phyloP scores from a whole-genome alignment of 2,797 vertebrate genomes.

The Enteromius viviparus region DNA sequence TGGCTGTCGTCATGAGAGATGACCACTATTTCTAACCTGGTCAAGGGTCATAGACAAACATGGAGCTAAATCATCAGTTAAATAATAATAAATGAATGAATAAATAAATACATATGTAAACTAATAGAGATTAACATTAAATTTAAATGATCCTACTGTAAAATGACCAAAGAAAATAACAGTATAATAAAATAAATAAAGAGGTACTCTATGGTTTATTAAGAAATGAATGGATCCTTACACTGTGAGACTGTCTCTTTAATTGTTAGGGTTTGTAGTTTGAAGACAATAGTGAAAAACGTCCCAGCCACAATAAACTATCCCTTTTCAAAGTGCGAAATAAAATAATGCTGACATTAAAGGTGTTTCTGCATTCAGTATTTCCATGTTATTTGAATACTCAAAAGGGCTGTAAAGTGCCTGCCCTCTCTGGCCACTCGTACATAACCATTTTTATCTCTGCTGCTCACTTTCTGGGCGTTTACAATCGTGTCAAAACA shows the following conservation, averaged over 20 bases:
- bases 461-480: slow-evolving; percentile 69
- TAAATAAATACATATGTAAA: neutral
- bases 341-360: slow-evolving; percentile 1
- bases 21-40: neutral
- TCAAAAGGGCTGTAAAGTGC: neutral
- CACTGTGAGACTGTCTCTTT: neutral
- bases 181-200: neutral
- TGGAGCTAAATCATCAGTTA: neutral
- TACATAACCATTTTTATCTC: slow-evolving; percentile 73
- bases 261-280: neutral
- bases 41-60: slow-evolving; percentile 19
- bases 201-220: neutral
- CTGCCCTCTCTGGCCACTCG: slow-evolving; percentile 38
- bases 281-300: slow-evolving; percentile 9
- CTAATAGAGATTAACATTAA: neutral
- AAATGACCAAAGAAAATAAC: neutral
- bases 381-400: slow-evolving; percentile 38
- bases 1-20: slow-evolving; percentile 7
- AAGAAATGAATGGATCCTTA: neutral
- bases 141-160: neutral
- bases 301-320: neutral
- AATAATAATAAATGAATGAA: neutral
- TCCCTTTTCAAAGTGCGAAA: neutral
- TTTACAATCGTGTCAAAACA: slow-evolving; percentile 79
- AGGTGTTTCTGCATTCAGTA: neutral